phyloP scores from a whole-genome alignment of 2,888 invertebrate species.

The Erpobdella octoculata region DNA sequence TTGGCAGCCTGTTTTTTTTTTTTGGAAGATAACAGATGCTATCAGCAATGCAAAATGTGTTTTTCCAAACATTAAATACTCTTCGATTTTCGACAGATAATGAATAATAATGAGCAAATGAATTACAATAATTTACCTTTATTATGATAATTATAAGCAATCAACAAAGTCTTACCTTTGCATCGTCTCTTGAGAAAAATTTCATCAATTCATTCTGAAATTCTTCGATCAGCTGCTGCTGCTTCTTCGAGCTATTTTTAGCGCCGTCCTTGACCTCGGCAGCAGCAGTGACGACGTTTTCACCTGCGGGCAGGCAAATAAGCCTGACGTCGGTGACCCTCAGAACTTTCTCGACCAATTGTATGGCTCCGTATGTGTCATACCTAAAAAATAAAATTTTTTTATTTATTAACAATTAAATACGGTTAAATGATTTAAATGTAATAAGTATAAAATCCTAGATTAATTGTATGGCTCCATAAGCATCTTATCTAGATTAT shows the following conservation, averaged over 20 bases:
- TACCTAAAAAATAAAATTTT: slow-evolving; percentile 11
- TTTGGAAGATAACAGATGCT: no score
- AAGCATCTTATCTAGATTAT: no score
- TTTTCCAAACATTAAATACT: no score
- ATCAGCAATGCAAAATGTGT: no score
- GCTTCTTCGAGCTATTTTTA: neutral
- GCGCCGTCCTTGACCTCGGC: neutral
- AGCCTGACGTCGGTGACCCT: neutral
- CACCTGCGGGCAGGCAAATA: neutral
- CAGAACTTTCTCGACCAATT: slow-evolving; percentile 18
- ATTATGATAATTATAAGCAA: neutral
- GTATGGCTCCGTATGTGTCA: slow-evolving; percentile 20
- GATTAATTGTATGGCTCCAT: no score
- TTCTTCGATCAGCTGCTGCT: neutral
- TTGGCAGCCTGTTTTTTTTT: no score
- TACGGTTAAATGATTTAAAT: no score
- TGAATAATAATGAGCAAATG: neutral
- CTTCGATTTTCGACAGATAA: neutral
- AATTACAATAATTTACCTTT: neutral
- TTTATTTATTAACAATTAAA: no score
- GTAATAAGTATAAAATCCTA: no score
- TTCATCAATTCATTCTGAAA: neutral
- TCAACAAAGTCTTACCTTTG: neutral
- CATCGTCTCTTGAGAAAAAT: neutral
- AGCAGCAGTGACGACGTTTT: neutral